Conservation (phyloP, 2,888 invertebrate genomes). For the Microctonus brassicae region DNA sequence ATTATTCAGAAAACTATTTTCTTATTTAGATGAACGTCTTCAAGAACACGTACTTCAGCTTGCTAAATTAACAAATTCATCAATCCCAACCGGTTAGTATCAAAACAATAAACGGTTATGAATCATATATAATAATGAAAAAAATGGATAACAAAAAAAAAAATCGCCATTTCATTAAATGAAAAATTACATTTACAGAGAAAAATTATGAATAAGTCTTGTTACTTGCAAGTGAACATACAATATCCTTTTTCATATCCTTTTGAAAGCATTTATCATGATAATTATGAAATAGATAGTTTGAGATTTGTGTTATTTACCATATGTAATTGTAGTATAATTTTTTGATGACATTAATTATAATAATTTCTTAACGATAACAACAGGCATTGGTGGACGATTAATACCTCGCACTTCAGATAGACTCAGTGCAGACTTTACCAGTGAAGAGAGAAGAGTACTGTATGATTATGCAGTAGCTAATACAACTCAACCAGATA, state of each 20-base stretch:
- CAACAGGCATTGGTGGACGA: slow-evolving; percentile 61
- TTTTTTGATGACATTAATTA: background rate
- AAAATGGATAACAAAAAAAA: too few relatives aligned
- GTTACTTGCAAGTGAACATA: slow-evolving; percentile 56
- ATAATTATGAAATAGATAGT: background rate
- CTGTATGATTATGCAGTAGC: slow-evolving; percentile 66
- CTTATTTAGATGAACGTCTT: slow-evolving; percentile 67
- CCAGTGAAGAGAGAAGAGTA: slow-evolving; percentile 63
- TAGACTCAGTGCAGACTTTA: slow-evolving; percentile 66
- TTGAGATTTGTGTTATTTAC: background rate
- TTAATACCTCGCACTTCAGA: slow-evolving; percentile 67
- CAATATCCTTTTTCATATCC: slow-evolving; percentile 68
- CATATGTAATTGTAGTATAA: background rate
- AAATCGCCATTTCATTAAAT: slow-evolving; percentile 20
- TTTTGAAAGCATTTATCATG: slow-evolving; percentile 51
- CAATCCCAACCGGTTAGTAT: slow-evolving; percentile 60
- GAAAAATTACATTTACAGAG: slow-evolving; percentile 65
- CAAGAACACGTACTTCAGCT: slow-evolving; percentile 63
- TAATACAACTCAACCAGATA: slow-evolving; percentile 60
- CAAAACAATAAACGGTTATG: background rate
- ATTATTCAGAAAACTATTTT: slow-evolving; percentile 31
- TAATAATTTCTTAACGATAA: slow-evolving; percentile 52
- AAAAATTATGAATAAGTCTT: slow-evolving; percentile 54
- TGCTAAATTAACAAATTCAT: slow-evolving; percentile 56
- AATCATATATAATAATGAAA: background rate